Evolutionary conservation across 2,888 invertebrate genomes (phyloP).

Genomic region (Polydesmus complanatus): DNA sequence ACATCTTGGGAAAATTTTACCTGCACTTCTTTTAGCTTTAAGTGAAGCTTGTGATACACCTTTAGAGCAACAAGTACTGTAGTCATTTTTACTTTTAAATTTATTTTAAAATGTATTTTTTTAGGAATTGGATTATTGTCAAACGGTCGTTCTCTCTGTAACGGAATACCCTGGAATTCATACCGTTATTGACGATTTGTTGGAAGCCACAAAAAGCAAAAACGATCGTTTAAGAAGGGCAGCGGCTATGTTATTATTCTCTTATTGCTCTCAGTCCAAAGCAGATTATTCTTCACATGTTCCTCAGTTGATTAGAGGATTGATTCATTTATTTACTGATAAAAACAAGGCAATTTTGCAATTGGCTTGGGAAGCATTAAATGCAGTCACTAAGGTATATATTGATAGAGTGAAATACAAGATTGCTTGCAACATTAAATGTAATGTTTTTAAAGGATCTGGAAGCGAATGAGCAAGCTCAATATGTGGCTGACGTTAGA

Average conservation of each 20-base stretch:
- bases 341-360: constrained; percentile 63
- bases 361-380: constrained; percentile 81
- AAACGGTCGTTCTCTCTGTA: constrained; percentile 82
- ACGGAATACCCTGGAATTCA: constrained; percentile 65
- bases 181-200: constrained; percentile 70
- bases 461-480: constrained; percentile 66
- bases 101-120: background rate
- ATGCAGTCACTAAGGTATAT: constrained; percentile 63
- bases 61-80: constrained; percentile 38
- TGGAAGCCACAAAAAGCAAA: constrained; percentile 56
- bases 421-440: background rate
- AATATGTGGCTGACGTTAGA: constrained; percentile 64
- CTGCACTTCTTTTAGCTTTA: constrained; percentile 68
- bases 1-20: constrained; percentile 80
- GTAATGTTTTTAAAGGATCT: constrained; percentile 42
- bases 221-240: constrained; percentile 52
- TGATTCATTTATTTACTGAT: constrained; percentile 72
- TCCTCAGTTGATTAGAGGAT: constrained; percentile 70
- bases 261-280: constrained; percentile 77
- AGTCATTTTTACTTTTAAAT: background rate
- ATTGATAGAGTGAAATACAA: background rate
- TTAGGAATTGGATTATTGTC: constrained; percentile 77
- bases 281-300: constrained; percentile 78
- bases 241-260: constrained; percentile 71
- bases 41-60: constrained; percentile 42